A percentile compares a stretch with the other conserved stretches of the same genome.
These are phyloP conservation scores for Harmothoe impar DNA, from an alignment of 2,888 invertebrate genomes.

Conservation along the genomic window DNA sequence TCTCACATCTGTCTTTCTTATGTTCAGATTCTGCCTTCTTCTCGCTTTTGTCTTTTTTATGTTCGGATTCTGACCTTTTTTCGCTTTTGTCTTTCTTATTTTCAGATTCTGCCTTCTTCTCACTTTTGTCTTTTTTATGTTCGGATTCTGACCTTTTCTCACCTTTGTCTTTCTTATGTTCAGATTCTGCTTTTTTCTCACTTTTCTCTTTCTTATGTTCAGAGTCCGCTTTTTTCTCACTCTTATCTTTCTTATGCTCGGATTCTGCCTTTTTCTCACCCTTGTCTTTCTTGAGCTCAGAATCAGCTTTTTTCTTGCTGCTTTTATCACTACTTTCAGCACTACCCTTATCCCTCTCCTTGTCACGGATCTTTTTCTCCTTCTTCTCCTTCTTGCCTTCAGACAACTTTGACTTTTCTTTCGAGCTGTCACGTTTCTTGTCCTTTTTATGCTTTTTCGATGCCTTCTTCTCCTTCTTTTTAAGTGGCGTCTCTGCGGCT, in stretches of 20 bases:
- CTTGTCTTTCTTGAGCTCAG: background rate
- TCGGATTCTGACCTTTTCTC: background rate
- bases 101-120: too few species aligned
- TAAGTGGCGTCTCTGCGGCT: background rate
- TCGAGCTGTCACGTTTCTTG: conserved; percentile 31
- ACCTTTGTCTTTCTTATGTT: background rate
- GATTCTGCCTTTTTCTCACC: background rate
- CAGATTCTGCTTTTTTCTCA: too few species aligned
- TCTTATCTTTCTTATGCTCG: background rate
- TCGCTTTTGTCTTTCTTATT: too few species aligned
- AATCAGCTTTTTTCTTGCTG: background rate
- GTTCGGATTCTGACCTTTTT: too few species aligned
- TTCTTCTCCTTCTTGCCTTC: conserved; percentile 45
- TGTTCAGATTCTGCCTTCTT: background rate
- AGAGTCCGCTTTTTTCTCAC: background rate
- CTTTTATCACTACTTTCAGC: conserved; percentile 3
- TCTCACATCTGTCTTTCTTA: background rate
- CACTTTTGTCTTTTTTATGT: background rate
- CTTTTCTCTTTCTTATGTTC: too few species aligned
- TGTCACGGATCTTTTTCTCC: conserved; percentile 42
- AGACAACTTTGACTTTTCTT: conserved; percentile 10
- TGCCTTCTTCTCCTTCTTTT: conserved; percentile 50
- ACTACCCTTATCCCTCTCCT: background rate
- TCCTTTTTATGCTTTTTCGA: conserved; percentile 56
- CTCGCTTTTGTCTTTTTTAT: too few species aligned